These are phyloP conservation scores for Ochropacha duplaris DNA, from an alignment of 2,888 invertebrate species.

Conservation along the genomic window DNA sequence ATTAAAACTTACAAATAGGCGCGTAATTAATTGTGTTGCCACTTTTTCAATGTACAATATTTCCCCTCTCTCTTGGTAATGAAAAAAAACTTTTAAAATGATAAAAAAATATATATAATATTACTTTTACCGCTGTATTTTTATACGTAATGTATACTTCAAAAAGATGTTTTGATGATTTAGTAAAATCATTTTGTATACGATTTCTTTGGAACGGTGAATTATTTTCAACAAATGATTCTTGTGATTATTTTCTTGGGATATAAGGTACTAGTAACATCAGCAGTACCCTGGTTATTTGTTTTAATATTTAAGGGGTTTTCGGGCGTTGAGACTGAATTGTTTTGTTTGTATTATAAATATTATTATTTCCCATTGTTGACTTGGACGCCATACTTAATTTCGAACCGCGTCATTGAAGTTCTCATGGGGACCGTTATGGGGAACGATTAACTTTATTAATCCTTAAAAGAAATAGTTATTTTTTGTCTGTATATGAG, in stretches of 20 bases:
- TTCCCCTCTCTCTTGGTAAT: constrained; percentile 50
- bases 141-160: constrained; percentile 45
- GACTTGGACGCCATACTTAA: constrained; percentile 34
- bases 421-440: constrained; percentile 44
- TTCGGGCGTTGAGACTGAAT: constrained; percentile 82
- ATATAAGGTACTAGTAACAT: neutral
- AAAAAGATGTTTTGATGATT: constrained; percentile 31
- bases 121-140: constrained; percentile 63
- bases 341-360: constrained; percentile 80
- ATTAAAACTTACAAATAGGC: constrained; percentile 53
- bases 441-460: constrained; percentile 58
- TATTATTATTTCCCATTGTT: constrained; percentile 77
- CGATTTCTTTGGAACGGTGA: constrained; percentile 3
- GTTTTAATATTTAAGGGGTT: constrained; percentile 61
- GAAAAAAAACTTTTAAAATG: constrained; percentile 32
- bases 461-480: constrained; percentile 59
- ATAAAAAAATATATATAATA: constrained; percentile 49
- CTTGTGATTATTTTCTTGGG: constrained; percentile 1
- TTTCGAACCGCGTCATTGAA: constrained; percentile 42
- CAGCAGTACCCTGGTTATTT: neutral
- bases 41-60: constrained; percentile 38
- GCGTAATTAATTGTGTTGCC: constrained; percentile 50
- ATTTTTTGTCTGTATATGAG: constrained; percentile 81
- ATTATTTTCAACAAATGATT: neutral
- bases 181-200: constrained; percentile 8